Base-by-base conservation (phyloP, 2,888 invertebrate genomes). In the Polydrusus pterygomalis region DNA sequence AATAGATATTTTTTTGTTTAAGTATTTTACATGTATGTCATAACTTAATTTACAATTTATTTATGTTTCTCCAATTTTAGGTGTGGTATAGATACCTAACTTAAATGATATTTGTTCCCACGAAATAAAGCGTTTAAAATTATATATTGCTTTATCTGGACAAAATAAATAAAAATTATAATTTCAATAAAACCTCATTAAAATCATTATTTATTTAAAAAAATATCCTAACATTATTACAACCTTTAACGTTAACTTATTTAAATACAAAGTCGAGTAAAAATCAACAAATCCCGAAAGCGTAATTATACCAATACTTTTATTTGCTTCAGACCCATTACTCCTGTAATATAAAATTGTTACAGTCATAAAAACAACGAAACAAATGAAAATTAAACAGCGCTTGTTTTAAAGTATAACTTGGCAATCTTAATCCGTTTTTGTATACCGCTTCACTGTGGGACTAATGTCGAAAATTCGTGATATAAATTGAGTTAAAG, bases 331-430 rank as follows among this genome's bases (percentile, higher is more conserved):
- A 38, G 49, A 43, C 38, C 10, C 20, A 40, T 63, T 47, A 17
- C 18, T n/a, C 43, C 68, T 20, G 68, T 56, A 68, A 56, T 56
- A 68, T 68, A 68, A 38, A 54, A 54, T 68, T 68, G 56, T 54
- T 54, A 43, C 25, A 49, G 68, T 68, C 68, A 56, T 68, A 68
- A 68, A 67, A 56, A 20, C 68, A 68, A 56, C 68, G 40, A 54
- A 54, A 68, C 51, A 68, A 67, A 54, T 43, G 51, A 68, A 56
- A 68, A 68, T 68, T 68, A 68, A 68, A 68, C 68, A 54, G 20
- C 40, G 54, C 38, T 20, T 38, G 54, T 54, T 56, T 56, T 18
- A 51, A 51, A 68, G 17, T 56, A 54, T 40, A 56, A 68, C 54
- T 40, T 25, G 20, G 68, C 43, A 40, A 54, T 68, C 54, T 68